Base-by-base conservation (phyloP, 1,140 invertebrate species). In the Pectinophora gossypiella region DNA sequence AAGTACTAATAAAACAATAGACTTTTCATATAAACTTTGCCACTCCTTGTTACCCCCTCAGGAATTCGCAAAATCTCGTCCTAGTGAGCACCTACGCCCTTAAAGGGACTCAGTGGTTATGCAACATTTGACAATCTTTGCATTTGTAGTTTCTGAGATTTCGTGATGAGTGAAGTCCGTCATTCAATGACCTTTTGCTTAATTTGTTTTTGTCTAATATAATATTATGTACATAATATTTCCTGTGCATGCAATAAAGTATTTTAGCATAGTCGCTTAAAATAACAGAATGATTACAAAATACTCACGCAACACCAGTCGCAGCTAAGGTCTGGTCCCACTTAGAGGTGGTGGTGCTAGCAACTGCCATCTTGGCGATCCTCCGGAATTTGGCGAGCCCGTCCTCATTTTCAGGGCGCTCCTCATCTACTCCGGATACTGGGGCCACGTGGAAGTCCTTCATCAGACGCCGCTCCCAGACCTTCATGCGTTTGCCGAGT, bases 391-490 rank as follows among this genome's bases (percentile, higher is more conserved):
- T 90, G 1, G 92, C 89, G 10, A 91, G 75, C 0, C 91, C 90
- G 16, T 91, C 90, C 71, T 95, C 94, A 40, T 89, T 89, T 45
- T 88, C 89, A 18, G 90, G 89, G 13, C 85, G 83, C 7, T 90
- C 88, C 19, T 90, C 90, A 53, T 91, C 91, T 0, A 91, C 87
- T 1, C 87, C 70, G 23, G 90, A 86, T 6, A 94, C 90, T 0
- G 94, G 92, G 0, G 93, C 90, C 19, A 96, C 93, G 68, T 95
- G 94, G 87, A 96, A 96, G 72, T 95, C 94, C 76, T 95, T 95
- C 92, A 96, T 95, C 21, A 96, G 82, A 0, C 93, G 89, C 20
- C 95, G 88, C 68, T 96, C 95, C 94, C 95, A 95, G 0, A 95
- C 86, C 68, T 93, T 93, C 87, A 94, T 94, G 51, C 92, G 93